A percentile compares a stretch with the other conserved stretches of the same genome.
phyloP scores from a whole-genome alignment of 2,888 invertebrate species.

The Yponomeuta malinellus region DNA sequence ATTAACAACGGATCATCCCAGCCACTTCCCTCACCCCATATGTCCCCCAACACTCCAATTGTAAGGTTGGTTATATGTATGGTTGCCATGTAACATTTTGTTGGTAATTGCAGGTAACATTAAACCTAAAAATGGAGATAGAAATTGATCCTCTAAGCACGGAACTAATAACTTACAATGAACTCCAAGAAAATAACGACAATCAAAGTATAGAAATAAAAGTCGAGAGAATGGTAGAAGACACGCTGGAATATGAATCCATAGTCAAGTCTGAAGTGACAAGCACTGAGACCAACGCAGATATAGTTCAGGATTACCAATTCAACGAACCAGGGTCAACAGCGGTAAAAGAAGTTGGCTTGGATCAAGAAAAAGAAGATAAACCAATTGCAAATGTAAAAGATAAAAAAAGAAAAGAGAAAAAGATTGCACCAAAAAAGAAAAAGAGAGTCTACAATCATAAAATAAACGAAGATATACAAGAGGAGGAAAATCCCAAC shows the following conservation, averaged over 20 bases:
- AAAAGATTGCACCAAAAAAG: not conserved
- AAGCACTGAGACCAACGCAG: not conserved
- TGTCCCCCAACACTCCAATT: too few species aligned
- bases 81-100: not conserved
- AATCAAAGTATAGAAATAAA: not conserved
- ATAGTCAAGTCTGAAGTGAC: not conserved
- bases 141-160: constrained; percentile 52
- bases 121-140: constrained; percentile 20
- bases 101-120: not conserved
- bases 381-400: not conserved
- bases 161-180: constrained; percentile 37
- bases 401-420: constrained; percentile 5
- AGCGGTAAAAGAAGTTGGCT: not conserved
- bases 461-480: constrained; percentile 30
- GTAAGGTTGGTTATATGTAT: too few species aligned
- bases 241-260: not conserved
- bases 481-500: constrained; percentile 48
- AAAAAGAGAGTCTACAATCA: not conserved
- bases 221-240: not conserved
- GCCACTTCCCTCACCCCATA: too few species aligned
- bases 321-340: not conserved
- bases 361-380: not conserved
- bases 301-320: not conserved
- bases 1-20: too few species aligned
- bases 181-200: constrained; percentile 18